Evolutionary conservation across 1,140 invertebrate species (phyloP).

Genomic region (Ceratoteleas bidentatus): DNA sequence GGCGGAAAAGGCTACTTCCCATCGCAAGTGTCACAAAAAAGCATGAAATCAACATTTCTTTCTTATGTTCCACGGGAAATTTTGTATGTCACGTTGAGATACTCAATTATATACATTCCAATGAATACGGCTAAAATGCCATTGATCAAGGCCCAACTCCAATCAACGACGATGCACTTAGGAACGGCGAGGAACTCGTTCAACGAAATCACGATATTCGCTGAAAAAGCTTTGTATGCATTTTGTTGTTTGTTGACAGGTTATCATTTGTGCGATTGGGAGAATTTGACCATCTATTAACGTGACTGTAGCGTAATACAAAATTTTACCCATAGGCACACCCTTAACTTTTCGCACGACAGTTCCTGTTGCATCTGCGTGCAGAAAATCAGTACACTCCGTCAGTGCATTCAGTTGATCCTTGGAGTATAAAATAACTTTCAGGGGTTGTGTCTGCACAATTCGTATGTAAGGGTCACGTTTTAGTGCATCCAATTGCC

Average conservation of each 20-base stretch:
- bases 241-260: conserved; percentile 15
- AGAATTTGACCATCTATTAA: conserved; percentile 9
- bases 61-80: neutral
- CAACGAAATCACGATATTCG: conserved; percentile 14
- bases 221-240: conserved; percentile 25
- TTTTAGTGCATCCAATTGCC: neutral
- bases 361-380: conserved; percentile 29
- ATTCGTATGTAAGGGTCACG: conserved; percentile 5
- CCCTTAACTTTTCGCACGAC: conserved; percentile 2
- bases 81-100: neutral
- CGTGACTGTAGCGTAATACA: conserved; percentile 13
- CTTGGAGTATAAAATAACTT: conserved; percentile 7
- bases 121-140: neutral
- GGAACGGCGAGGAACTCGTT: neutral
- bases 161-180: conserved; percentile 23
- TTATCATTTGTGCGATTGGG: conserved; percentile 36
- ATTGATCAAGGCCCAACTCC: conserved; percentile 36
- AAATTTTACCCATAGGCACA: conserved; percentile 5
- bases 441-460: conserved; percentile 14
- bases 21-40: too few relatives aligned
- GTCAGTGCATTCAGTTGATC: neutral
- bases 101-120: neutral
- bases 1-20: too few relatives aligned
- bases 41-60: neutral
- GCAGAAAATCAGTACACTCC: conserved; percentile 1